Evolutionary conservation across 2,113 vertebrate species (phyloP), one percentile per base, ranked within the genome.

Genomic region (Condylura cristata): DNA sequence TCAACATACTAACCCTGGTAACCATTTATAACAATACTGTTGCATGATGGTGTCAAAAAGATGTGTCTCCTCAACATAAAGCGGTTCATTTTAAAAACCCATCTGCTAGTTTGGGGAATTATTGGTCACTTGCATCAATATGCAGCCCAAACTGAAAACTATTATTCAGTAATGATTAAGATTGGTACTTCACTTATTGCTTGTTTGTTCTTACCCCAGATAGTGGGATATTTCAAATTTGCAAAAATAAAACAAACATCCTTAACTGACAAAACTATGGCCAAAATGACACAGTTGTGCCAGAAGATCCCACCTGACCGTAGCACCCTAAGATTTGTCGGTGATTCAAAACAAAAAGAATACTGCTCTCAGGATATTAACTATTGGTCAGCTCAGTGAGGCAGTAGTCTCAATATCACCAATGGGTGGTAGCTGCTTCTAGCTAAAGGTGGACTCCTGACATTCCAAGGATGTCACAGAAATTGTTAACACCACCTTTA

Each of bases 131-230:
- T 86, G 39, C 28, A 51, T 74, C 93, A 70, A 70, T 88, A 30
- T 78, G 13, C 8, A 96, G 65, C 48, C 56, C 75, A 51, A 89
- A 70, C 39, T 72, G 37, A 93, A 96, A 88, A 90, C 44, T 78
- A 87, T 13, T 91, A 78, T 68, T 90, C 14, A 88, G n/a, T 14
- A 70, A 82, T 34, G 13, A 20, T 87, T 79, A 89, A 83, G 34
- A 81, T 1, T 85, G 13, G 17, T 41, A 93, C 6, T 74, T 86
- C 1, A 87, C 32, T 37, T 90, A 83, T 86, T 86, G 94, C 93
- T 89, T 92, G 26, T 44, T 89, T 95, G 93, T 90, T 93, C 58
- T 88, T 86, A 48, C 76, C 16, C 34, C 70, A 60, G 51, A 90
- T 65, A 46, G 66, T 76, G 41, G 48, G 78, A 75, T 76, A 74